Base-by-base conservation (phyloP, 2,113 vertebrate species). In the Callopanchax toddi region DNA sequence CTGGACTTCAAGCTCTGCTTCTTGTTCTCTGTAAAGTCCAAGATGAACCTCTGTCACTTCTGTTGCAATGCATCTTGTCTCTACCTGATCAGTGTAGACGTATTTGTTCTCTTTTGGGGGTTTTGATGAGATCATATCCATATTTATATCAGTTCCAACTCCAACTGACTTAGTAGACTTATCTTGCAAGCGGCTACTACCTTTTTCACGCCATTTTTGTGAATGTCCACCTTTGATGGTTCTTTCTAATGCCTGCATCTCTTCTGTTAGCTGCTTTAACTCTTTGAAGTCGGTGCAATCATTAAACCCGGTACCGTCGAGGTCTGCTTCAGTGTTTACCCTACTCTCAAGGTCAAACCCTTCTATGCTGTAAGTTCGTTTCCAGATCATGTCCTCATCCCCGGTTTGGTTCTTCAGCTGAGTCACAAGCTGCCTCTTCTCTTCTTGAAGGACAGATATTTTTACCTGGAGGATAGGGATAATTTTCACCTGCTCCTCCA, bases 381-480 rank as follows among this genome's bases (percentile, higher is more conserved):
- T 94, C 71, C 94, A 92, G 71, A 93, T 89, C 13, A 89, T 66
- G 0, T 85, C 92, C 64, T 94, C 90, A 9, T 74, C 71, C 5
- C 86, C 89, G 64, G 79, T 93, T 65, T 94, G 93, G 57, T 64
- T 93, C 81, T 94, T 95, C 12, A 96, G 87, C 79, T 95, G 93
- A 0, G 91, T 92, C 25, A 89, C 85, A 68, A 99, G 83, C 54
- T 97, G 94, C 68, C 95, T 92, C 63, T 96, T 98, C 84, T 99
- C 97, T 67, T 98, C 96, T 70, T 97, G 96, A 61, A 99, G 91
- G 59, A 97, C 95, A 1, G 96, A 95, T 72, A 99, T 97, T 86
- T 96, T 99, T 0, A 97, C 96, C 82, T 96, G 95, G n/a, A 99
- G 92, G 58, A 98, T 90, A 0, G 97, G 97, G 79, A 99, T 98